Conservation (phyloP, 2,113 vertebrate genomes). For the Aix galericulata region DNA sequence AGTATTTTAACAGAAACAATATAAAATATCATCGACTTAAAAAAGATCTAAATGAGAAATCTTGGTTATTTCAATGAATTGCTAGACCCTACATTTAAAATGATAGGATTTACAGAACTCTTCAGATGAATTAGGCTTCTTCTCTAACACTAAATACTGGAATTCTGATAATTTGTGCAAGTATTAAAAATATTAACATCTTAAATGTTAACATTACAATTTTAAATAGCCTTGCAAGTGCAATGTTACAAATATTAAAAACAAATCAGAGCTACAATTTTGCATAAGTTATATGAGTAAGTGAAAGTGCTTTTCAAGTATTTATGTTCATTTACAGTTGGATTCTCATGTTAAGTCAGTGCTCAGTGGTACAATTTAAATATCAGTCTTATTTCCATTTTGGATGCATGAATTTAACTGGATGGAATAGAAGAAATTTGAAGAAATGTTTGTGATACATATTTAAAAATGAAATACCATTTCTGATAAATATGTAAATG, state of each 20-base stretch:
- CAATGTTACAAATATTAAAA: slow-evolving; percentile 66
- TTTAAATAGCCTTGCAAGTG: slow-evolving; percentile 62
- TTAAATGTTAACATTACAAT: slow-evolving; percentile 53
- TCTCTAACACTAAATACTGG: slow-evolving; percentile 22
- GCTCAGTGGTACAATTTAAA: slow-evolving; percentile 30
- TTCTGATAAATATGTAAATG: slow-evolving; percentile 14
- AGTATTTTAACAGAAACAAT: slow-evolving; percentile 31
- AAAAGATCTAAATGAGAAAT: slow-evolving; percentile 34
- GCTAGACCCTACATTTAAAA: slow-evolving; percentile 33
- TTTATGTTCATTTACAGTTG: slow-evolving; percentile 13
- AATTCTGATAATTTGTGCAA: slow-evolving; percentile 55
- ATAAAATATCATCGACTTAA: slow-evolving; percentile 35
- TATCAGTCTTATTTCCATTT: background rate
- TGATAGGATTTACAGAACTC: slow-evolving; percentile 30
- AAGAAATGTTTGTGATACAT: background rate
- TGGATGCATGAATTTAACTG: background rate
- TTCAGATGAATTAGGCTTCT: background rate
- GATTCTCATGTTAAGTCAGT: slow-evolving; percentile 38
- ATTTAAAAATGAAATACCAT: background rate
- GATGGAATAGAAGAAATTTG: slow-evolving; percentile 1
- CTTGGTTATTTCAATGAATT: slow-evolving; percentile 1
- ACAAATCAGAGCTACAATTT: slow-evolving; percentile 50
- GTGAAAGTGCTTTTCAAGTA: slow-evolving; percentile 67
- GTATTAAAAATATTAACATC: slow-evolving; percentile 53
- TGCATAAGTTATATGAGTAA: slow-evolving; percentile 46